phyloP scores from a whole-genome alignment of 2,797 vertebrate species.

The Lepus townsendii region DNA sequence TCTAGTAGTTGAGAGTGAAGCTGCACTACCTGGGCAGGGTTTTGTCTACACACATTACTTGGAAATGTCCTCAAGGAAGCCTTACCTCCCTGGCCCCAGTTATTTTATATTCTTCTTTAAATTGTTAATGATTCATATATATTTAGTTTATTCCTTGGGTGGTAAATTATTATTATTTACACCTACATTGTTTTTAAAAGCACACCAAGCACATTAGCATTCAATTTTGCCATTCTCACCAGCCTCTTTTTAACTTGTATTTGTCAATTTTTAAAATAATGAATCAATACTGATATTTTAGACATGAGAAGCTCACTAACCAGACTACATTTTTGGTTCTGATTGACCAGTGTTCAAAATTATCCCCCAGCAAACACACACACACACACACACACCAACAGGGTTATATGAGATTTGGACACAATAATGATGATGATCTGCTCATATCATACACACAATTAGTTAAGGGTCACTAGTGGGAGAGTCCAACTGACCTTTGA shows the following conservation, averaged over 20 bases:
- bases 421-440: background rate
- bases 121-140: background rate
- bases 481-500: background rate
- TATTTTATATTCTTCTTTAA: background rate
- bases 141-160: background rate
- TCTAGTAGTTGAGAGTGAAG: background rate
- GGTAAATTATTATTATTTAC: background rate
- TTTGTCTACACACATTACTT: background rate
- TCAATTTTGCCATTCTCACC: background rate
- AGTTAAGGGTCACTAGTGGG: background rate
- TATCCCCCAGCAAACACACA: background rate
- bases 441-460: background rate
- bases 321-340: background rate
- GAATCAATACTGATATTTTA: conserved; percentile 1
- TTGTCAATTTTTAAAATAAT: background rate
- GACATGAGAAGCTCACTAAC: background rate
- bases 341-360: background rate
- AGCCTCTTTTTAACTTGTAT: background rate
- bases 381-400: no score
- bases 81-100: background rate
- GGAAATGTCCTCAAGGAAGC: background rate
- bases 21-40: no score
- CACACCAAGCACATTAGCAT: background rate
- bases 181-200: background rate
- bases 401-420: background rate